phyloP scores from a whole-genome alignment of 2,888 invertebrate genomes.

The Miltochrista miniata region DNA sequence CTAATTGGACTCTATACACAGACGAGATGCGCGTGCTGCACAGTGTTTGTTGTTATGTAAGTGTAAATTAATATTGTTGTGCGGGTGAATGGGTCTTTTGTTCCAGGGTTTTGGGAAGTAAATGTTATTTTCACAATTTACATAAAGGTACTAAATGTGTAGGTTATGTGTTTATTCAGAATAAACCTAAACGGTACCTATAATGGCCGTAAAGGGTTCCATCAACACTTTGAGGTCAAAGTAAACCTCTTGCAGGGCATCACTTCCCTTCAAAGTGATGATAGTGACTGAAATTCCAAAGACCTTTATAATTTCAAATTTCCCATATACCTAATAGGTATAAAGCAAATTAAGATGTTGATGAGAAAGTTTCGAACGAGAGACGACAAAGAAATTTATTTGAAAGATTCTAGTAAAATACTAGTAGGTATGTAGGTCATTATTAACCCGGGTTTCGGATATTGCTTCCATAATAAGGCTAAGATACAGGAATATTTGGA shows the following conservation, averaged over 20 bases:
- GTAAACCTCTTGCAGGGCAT: no score
- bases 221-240: no score
- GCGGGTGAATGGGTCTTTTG: background rate
- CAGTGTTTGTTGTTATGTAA: conserved; percentile 21
- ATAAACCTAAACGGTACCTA: background rate
- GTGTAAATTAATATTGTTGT: conserved; percentile 26
- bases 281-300: no score
- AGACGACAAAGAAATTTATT: no score
- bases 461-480: conserved; percentile 23
- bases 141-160: background rate
- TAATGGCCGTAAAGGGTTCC: no score
- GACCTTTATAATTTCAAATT: no score
- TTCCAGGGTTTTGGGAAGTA: background rate
- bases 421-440: conserved; percentile 15
- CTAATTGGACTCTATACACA: conserved; percentile 41
- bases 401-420: no score
- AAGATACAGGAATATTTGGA: conserved; percentile 16
- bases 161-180: background rate
- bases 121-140: background rate
- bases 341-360: no score
- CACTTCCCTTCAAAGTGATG: no score
- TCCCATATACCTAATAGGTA: no score
- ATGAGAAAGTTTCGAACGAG: no score
- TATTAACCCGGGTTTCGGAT: conserved; percentile 27
- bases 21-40: conserved; percentile 15